These are phyloP conservation scores for Epinotia ramella DNA, from an alignment of 2,888 invertebrate species.

Conservation along the genomic window DNA sequence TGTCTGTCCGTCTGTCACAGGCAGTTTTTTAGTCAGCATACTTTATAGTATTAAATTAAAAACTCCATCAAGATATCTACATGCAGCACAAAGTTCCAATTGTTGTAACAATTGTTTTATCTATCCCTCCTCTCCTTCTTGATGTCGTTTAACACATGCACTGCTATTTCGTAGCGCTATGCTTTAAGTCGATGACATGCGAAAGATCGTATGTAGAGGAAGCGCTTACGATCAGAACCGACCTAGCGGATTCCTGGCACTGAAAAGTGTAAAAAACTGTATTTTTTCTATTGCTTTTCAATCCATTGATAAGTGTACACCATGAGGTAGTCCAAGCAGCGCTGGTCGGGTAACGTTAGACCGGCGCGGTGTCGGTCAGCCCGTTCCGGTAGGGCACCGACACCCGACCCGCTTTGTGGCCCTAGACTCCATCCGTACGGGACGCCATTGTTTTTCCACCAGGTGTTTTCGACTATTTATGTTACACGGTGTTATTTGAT, in stretches of 20 bases:
- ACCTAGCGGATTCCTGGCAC: no score
- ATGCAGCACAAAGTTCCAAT: no score
- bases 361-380: conserved; percentile 68
- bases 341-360: conserved; percentile 66
- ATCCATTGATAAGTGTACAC: not conserved
- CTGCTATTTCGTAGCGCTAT: no score
- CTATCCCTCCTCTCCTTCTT: no score
- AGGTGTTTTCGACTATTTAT: conserved; percentile 42
- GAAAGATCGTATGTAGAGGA: not conserved
- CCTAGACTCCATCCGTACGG: conserved; percentile 68
- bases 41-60: no score
- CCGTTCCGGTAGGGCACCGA: conserved; percentile 78
- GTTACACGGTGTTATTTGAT: conserved; percentile 35
- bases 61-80: no score
- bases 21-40: no score
- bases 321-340: conserved; percentile 51
- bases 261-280: not conserved
- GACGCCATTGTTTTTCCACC: conserved; percentile 41
- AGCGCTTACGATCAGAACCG: not conserved
- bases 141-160: no score
- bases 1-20: no score
- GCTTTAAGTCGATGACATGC: not conserved
- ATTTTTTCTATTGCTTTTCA: not conserved
- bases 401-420: conserved; percentile 67
- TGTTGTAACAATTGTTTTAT: no score